phyloP scores from a whole-genome alignment of 1,140 invertebrate species.

The Drosophila nebulosa region DNA sequence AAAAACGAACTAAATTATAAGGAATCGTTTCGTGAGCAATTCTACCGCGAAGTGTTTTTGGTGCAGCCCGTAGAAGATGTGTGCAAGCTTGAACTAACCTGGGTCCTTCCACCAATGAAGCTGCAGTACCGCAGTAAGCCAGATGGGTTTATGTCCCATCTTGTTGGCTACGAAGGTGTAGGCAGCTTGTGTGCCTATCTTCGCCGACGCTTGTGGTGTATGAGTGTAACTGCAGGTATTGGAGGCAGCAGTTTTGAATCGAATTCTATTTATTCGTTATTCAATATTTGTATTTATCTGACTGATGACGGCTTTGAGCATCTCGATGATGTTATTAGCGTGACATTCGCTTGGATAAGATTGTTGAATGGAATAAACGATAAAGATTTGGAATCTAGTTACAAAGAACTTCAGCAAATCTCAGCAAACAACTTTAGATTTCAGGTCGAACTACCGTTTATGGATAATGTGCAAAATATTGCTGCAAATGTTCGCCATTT shows the following conservation, averaged over 20 bases:
- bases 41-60: slow-evolving; percentile 87
- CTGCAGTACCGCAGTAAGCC: slow-evolving; percentile 88
- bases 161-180: slow-evolving; percentile 94
- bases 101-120: slow-evolving; percentile 87
- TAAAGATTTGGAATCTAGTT: slow-evolving; percentile 83
- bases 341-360: slow-evolving; percentile 88
- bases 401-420: slow-evolving; percentile 83
- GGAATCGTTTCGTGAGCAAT: slow-evolving; percentile 85
- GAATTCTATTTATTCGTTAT: slow-evolving; percentile 88
- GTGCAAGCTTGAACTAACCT: slow-evolving; percentile 87
- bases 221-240: slow-evolving; percentile 88
- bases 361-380: slow-evolving; percentile 85
- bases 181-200: slow-evolving; percentile 93
- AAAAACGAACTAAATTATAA: slow-evolving; percentile 81
- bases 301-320: slow-evolving; percentile 90
- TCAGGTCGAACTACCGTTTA: slow-evolving; percentile 85
- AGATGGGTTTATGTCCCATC: slow-evolving; percentile 88
- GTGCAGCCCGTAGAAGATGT: slow-evolving; percentile 89
- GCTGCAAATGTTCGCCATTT: slow-evolving; percentile 90
- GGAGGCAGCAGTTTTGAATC: slow-evolving; percentile 88
- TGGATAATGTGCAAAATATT: slow-evolving; percentile 89
- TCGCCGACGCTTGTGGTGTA: slow-evolving; percentile 91
- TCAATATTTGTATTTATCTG: slow-evolving; percentile 87
- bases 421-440: slow-evolving; percentile 88
- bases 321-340: slow-evolving; percentile 86